These are phyloP conservation scores for Patiria miniata DNA, from an alignment of 35 echinoderm and acorn worm genomes.

Conservation along the genomic window DNA sequence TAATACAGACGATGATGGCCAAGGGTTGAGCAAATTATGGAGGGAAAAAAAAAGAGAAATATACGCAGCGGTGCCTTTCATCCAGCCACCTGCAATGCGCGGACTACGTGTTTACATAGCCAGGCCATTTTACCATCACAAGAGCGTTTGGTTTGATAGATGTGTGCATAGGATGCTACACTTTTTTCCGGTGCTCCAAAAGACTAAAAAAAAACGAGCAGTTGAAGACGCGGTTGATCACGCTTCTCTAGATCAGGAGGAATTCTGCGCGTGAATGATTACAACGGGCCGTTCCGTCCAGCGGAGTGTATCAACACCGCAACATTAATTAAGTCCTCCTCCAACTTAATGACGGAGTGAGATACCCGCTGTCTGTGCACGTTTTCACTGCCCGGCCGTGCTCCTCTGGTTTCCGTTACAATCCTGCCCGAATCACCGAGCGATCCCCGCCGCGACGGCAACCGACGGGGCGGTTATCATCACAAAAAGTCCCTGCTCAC, in stretches of 20 bases:
- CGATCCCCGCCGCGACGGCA: background rate
- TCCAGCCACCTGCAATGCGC: background rate
- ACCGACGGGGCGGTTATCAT: too few species aligned
- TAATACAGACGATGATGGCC: background rate
- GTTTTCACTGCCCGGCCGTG: background rate
- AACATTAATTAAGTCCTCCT: constrained; percentile 23
- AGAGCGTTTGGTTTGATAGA: background rate
- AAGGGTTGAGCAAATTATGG: background rate
- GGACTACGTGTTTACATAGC: background rate
- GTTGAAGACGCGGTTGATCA: background rate
- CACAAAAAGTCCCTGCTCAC: too few species aligned
- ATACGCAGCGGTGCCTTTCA: background rate
- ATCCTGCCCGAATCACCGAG: background rate
- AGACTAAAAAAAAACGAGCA: background rate
- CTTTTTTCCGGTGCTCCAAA: background rate
- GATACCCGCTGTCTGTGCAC: constrained; percentile 19
- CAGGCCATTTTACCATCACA: background rate
- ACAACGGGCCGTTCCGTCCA: background rate
- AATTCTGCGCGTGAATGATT: constrained; percentile 18
- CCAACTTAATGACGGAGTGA: background rate
- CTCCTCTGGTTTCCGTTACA: background rate
- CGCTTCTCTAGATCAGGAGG: constrained; percentile 6
- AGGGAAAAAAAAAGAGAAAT: background rate
- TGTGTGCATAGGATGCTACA: background rate
- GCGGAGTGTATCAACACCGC: background rate